Percentiles rank a stretch among this genome's conserved stretches.
These are phyloP conservation scores for Colletes latitarsis DNA, from an alignment of 1,140 invertebrate genomes.

Conservation along the genomic window DNA sequence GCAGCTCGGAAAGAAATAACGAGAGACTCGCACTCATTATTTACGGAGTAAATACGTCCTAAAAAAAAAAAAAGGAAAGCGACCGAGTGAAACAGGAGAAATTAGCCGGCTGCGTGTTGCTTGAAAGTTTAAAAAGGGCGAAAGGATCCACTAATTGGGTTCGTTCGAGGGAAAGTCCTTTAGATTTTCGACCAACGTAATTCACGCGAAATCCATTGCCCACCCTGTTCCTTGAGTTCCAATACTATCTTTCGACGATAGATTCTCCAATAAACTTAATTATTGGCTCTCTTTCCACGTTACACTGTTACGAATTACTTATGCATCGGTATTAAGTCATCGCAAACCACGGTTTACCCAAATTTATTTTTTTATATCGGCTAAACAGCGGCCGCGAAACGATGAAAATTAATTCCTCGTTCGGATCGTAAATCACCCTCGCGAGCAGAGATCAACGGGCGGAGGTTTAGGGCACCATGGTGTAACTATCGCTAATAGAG, in stretches of 20 bases:
- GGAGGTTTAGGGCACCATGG: not conserved
- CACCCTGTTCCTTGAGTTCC: not conserved
- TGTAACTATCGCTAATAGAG: not conserved
- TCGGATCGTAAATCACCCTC: too few relatives aligned
- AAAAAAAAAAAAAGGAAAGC: not conserved
- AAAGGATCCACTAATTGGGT: constrained; percentile 43
- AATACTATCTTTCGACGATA: not conserved
- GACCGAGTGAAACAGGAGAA: not conserved
- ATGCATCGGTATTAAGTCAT: too few relatives aligned
- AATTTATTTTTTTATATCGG: too few relatives aligned
- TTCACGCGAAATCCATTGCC: not conserved
- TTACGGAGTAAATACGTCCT: constrained; percentile 57
- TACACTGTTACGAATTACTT: too few relatives aligned
- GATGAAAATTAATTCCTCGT: too few relatives aligned
- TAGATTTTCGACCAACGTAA: not conserved
- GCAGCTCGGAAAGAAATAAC: constrained; percentile 55
- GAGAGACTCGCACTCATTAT: constrained; percentile 61
- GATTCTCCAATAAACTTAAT: not conserved
- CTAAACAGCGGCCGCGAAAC: too few relatives aligned
- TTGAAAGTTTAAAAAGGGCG: constrained; percentile 48
- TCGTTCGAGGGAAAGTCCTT: constrained; percentile 1
- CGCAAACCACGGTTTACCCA: too few relatives aligned
- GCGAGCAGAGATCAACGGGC: too few relatives aligned
- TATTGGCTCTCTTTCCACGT: too few relatives aligned
- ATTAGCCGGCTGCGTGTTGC: constrained; percentile 16